These are phyloP conservation scores for Venustaconcha ellipsiformis DNA, from an alignment of 1,140 invertebrate genomes.

Conservation along the genomic window DNA sequence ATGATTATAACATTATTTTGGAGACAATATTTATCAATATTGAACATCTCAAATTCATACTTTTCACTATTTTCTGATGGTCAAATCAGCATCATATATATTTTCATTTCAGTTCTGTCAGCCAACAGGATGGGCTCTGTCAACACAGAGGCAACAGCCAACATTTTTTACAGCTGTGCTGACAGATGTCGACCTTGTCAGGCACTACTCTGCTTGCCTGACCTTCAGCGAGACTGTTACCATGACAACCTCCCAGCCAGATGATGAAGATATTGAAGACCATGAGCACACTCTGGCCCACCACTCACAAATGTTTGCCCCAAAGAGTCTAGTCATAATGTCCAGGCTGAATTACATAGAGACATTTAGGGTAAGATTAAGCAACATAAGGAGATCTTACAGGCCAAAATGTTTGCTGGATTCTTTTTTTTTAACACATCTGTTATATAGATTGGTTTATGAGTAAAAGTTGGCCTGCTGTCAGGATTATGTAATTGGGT, in stretches of 20 bases:
- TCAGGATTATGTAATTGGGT: no score
- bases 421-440: no score
- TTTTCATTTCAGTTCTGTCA: conserved; percentile 97
- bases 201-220: conserved; percentile 96
- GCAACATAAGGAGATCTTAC: no score
- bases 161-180: conserved; percentile 96
- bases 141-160: conserved; percentile 90
- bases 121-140: conserved; percentile 92
- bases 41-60: not conserved
- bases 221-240: conserved; percentile 96
- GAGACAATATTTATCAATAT: no score
- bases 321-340: conserved; percentile 96
- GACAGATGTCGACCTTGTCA: conserved; percentile 95
- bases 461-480: no score
- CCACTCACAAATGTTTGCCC: conserved; percentile 97
- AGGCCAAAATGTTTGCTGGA: no score
- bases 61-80: conserved; percentile 79
- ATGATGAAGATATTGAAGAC: conserved; percentile 78
- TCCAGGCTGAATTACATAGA: conserved; percentile 95
- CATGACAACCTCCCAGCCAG: conserved; percentile 90
- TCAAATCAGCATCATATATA: conserved; percentile 91
- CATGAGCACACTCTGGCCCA: conserved; percentile 70
- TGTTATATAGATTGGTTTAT: no score
- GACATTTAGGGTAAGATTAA: conserved; percentile 85
- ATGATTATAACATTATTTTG: no score